Evolutionary conservation across 2,888 invertebrate genomes (phyloP).

Genomic region (Drepana falcataria): DNA sequence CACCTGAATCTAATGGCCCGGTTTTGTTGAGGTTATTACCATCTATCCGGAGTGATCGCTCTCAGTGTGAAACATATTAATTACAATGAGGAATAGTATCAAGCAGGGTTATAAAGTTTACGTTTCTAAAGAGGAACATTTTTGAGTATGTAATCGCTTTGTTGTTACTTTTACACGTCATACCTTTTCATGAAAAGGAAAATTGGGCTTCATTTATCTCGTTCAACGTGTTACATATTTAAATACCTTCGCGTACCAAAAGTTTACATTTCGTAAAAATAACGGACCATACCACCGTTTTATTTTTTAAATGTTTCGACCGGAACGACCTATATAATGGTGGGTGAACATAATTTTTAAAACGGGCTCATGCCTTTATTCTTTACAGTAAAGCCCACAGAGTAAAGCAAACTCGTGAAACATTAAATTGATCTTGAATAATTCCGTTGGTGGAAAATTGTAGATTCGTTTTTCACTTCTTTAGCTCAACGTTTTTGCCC

Average conservation of each 20-base stretch:
- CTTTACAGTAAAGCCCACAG: constrained; percentile 24
- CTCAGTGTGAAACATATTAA: too few relatives aligned
- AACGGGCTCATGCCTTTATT: constrained; percentile 22
- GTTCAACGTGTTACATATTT: background rate
- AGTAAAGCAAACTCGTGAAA: constrained; percentile 44
- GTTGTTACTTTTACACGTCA: too few relatives aligned
- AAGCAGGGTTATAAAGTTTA: too few relatives aligned
- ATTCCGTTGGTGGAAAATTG: constrained; percentile 51
- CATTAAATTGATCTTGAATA: constrained; percentile 61
- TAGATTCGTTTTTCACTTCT: constrained; percentile 62
- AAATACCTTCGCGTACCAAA: background rate
- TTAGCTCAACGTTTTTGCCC: constrained; percentile 59
- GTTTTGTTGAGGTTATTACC: background rate
- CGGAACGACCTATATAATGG: constrained; percentile 11
- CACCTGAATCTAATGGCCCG: constrained; percentile 6
- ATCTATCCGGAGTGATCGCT: background rate
- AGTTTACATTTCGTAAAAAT: background rate
- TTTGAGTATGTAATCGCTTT: too few relatives aligned
- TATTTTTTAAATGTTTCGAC: background rate
- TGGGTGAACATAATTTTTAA: constrained; percentile 27
- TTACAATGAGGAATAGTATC: too few relatives aligned
- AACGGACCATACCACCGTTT: background rate
- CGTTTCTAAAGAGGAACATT: too few relatives aligned
- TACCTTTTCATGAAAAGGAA: background rate
- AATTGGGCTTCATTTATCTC: background rate